phyloP scores from a whole-genome alignment of 2,797 vertebrate species.

The Propithecus perrieri region DNA sequence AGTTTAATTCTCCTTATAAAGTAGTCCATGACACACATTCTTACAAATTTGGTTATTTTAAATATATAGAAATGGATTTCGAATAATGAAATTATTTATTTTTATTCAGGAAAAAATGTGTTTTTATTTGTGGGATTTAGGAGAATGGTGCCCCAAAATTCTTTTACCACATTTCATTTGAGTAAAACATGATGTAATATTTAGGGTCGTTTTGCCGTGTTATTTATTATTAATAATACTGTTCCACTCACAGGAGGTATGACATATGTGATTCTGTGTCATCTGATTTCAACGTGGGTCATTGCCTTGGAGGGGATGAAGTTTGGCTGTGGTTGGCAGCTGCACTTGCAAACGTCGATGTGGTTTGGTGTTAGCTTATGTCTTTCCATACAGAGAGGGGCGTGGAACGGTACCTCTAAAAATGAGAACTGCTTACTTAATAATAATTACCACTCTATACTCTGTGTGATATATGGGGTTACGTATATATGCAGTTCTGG shows the following conservation, averaged over 20 bases:
- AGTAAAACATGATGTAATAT: background rate
- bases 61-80: background rate
- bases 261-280: background rate
- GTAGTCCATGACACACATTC: background rate
- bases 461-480: background rate
- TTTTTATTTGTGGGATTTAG: background rate
- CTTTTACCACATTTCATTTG: background rate
- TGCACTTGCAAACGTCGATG: rapidly evolving
- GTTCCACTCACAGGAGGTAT: background rate
- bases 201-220: background rate
- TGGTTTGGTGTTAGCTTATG: background rate
- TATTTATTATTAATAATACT: background rate
- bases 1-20: background rate
- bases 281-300: background rate
- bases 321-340: background rate
- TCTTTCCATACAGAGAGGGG: background rate
- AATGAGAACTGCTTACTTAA: background rate
- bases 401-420: background rate
- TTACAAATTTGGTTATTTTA: background rate
- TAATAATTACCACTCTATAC: background rate
- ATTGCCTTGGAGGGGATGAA: background rate
- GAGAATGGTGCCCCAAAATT: background rate
- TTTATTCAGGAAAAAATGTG: background rate
- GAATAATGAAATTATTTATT: background rate
- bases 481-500: background rate